Base-by-base conservation (phyloP, 2,888 invertebrate genomes). In the Druceiella hillmani region DNA sequence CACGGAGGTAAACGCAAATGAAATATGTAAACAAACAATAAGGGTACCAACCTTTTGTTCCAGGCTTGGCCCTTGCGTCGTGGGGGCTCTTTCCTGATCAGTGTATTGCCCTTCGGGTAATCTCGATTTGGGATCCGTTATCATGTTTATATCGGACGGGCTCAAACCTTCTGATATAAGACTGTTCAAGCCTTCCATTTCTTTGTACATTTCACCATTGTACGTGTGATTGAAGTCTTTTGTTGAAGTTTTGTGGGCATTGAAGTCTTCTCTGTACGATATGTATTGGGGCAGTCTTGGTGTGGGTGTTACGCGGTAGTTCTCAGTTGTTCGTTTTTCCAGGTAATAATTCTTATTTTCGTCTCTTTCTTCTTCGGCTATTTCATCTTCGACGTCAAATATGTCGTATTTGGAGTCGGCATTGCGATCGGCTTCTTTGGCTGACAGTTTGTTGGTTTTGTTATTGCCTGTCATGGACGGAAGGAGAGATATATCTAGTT, bases 21-120 rank as follows among this genome's bases (percentile, higher is more conserved):
- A n/a, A n/a, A n/a, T n/a, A n/a, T n/a, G n/a, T n/a, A n/a, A n/a
- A n/a, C n/a, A n/a, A n/a, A n/a, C n/a, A n/a, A n/a, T n/a, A 20
- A 25, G 12, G n/a, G 3, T 25, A 25, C 3, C 57, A 50, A 78
- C 69, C 59, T 81, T 82, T 53, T 80, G 81, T 55, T 81, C 81
- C 54, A 79, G 65, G 51, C 79, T 77, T 24, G 80, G 81, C 28
- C 78, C 79, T 43, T 75, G 72, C 7, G 78, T 78, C 2, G 77
- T 78, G 27, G 67, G 32, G 1, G 53, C 55, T 6, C 54, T 57
- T n/a, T 37, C 39, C 22, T 52, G 55, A 24, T 44, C 55, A 1
- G 51, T 38, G 17, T 41, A 41, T 6, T 29, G 36, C 24, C 43
- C 45, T 20, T 42, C 44, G n/a, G 36, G 33, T 15, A 53, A 57